A percentile compares a stretch with the other conserved stretches of the same genome.
Evolutionary conservation across 1,140 invertebrate species (phyloP).

Genomic region (Nymphalis io): DNA sequence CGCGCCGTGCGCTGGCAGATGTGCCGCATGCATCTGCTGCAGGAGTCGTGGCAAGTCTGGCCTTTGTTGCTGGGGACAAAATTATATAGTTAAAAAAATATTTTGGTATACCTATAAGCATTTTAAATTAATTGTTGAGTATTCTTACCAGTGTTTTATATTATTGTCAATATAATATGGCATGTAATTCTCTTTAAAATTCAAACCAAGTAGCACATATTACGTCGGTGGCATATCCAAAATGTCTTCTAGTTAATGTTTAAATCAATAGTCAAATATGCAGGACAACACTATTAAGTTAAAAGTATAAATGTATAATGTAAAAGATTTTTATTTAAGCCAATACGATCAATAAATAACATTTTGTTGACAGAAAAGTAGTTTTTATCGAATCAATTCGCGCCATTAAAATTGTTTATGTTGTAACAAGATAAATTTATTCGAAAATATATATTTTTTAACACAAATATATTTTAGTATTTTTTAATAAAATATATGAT

Average conservation of each 20-base stretch:
- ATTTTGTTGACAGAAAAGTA: constrained; percentile 19
- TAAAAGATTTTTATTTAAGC: constrained; percentile 18
- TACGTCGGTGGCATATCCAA: too few species aligned
- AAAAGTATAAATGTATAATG: neutral
- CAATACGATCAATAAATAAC: constrained; percentile 20
- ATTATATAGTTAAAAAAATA: neutral
- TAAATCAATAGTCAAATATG: too few species aligned
- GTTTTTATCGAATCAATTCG: constrained; percentile 20
- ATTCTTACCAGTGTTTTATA: too few species aligned
- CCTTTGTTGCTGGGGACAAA: constrained; percentile 86
- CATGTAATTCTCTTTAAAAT: too few species aligned
- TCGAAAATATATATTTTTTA: too few species aligned
- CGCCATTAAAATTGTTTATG: constrained; percentile 11
- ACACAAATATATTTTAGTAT: neutral
- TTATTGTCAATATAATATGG: too few species aligned
- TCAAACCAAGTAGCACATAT: too few species aligned
- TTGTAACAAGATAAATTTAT: too few species aligned
- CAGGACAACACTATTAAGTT: neutral
- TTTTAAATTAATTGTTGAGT: too few species aligned
- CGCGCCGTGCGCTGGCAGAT: constrained; percentile 90
- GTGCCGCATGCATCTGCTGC: constrained; percentile 96
- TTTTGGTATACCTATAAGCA: too few species aligned
- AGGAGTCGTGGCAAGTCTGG: constrained; percentile 88
- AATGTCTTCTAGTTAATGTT: too few species aligned
- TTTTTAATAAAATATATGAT: too few species aligned